These are phyloP conservation scores for human DNA, from an alignment of 2,113 vertebrate genomes.

Conservation along the genomic window GRCh38 chr1:214814501-214815000, in stretches of 20 bases:
- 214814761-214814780: background rate
- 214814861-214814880: background rate
- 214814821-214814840: background rate
- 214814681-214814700: background rate
- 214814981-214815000: background rate
- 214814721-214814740: background rate
- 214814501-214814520: background rate
- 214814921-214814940: background rate
- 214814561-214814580: background rate
- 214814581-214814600: background rate
- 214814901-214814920: background rate
- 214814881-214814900: background rate
- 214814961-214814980: constrained; percentile 15
- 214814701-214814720: background rate
- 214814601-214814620: background rate
- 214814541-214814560: background rate
- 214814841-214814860: background rate
- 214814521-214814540: background rate
- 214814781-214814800: background rate
- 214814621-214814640: background rate
- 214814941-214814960: background rate
- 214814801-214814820: background rate
- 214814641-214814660: background rate
- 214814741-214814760: background rate
- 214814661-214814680: background rate